Evolutionary conservation across 2,113 vertebrate species (phyloP), one percentile per base, ranked within the genome.

Genomic region (Psilopogon haemacephalus): DNA sequence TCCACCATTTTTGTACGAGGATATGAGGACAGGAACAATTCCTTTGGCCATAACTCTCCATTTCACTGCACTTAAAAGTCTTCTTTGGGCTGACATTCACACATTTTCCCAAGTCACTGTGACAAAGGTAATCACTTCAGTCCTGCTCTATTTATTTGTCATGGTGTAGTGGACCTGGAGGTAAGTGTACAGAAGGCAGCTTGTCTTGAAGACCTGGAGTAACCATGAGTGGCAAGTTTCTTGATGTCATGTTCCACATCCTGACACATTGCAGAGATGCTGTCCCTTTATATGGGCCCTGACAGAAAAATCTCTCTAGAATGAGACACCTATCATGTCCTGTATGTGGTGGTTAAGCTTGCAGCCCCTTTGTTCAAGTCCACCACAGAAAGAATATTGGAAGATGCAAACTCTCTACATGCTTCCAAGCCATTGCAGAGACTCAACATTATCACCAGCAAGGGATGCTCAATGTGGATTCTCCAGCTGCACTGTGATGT

Each of bases 81-180:
- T 81, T 33, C 2, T 38, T 84, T 67, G 56, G 40, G 56, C 27
- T 74, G 85, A 35, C 13, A 52, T 8, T 23, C n/a, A 81, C 8
- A 21, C 0, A 9, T 77, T 70, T 93, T n/a, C 44, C 76, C 23
- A 70, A 48, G 58, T 12, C 54, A 15, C 37, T 33, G 4, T 56
- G 48, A 64, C 32, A 17, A 84, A 44, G 11, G 4, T 7, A 81
- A 6, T 33, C 4, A 21, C 21, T 46, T 82, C 54, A 37, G 60
- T 50, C 32, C 58, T 50, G 19, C 9, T 59, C 24, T 71, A 46
- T 71, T 79, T 40, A 72, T 24, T 42, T 81, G 77, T 54, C 13
- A 12, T 0, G 0, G 20, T 13, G 23, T 13, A 35, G n/a, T 48
- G 30, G 23, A 65, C 32, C 19, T 60, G 42, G 23, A 50, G 38